phyloP scores from a whole-genome alignment of 2,797 vertebrate species.

The Anisognathus igniventris region DNA sequence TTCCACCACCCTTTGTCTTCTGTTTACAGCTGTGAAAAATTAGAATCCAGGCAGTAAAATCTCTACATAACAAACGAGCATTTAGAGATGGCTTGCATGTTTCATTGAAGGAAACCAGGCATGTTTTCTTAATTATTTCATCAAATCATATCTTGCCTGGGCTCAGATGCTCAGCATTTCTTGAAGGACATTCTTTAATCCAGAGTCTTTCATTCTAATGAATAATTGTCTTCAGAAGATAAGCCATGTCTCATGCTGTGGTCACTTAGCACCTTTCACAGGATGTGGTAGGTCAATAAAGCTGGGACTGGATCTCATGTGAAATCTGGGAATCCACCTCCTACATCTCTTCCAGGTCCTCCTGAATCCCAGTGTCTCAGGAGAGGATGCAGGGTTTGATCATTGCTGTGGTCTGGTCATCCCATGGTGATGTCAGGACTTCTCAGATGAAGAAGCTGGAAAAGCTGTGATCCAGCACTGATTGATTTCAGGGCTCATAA shows the following conservation, averaged over 20 bases:
- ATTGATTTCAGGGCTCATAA: background rate
- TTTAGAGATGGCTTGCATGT: constrained; percentile 26
- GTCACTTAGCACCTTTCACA: background rate
- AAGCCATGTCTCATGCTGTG: background rate
- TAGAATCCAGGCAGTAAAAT: constrained; percentile 41
- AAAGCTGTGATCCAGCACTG: background rate
- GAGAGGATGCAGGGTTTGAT: background rate
- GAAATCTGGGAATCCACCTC: background rate
- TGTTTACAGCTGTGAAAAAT: constrained; percentile 72
- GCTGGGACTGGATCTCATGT: background rate
- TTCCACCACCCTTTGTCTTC: constrained; percentile 42
- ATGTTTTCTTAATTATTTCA: constrained; percentile 62
- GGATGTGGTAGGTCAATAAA: background rate
- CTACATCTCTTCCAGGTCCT: background rate
- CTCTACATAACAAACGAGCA: constrained; percentile 4
- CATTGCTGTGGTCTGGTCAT: background rate
- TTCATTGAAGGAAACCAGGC: constrained; percentile 28
- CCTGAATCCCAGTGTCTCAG: background rate
- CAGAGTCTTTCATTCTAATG: background rate
- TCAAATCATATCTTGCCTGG: background rate
- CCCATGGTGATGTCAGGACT: background rate
- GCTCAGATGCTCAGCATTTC: background rate
- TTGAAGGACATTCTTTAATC: constrained; percentile 7
- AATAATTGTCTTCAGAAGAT: background rate
- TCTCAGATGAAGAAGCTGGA: background rate